Evolutionary conservation across 2,797 vertebrate genomes (phyloP).

Genomic region (Lacerta viridis): DNA sequence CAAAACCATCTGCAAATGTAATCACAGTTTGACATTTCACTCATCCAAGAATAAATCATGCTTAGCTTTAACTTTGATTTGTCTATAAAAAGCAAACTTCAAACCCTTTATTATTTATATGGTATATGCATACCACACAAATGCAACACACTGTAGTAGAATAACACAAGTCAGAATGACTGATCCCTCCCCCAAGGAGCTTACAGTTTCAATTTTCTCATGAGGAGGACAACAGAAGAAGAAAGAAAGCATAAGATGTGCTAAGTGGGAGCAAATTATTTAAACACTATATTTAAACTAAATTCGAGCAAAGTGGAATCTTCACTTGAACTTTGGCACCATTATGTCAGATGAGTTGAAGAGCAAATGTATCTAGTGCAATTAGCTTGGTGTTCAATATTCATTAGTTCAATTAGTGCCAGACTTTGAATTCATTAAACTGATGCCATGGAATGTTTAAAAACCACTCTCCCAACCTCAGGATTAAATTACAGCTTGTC

Average conservation of each 20-base stretch:
- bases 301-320: neutral
- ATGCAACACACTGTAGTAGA: neutral
- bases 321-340: neutral
- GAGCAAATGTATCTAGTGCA: neutral
- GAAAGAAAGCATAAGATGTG: neutral
- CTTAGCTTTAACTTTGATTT: neutral
- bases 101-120: neutral
- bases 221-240: neutral
- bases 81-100: neutral
- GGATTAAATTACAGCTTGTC: conserved; percentile 4
- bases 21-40: neutral
- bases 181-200: too few relatives aligned
- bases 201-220: neutral
- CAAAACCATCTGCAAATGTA: neutral
- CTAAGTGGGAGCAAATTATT: neutral
- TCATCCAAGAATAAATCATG: neutral
- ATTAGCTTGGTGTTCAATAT: neutral
- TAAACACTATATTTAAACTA: too few relatives aligned
- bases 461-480: neutral
- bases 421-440: neutral
- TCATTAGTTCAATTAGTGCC: conserved; percentile 16
- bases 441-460: neutral
- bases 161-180: neutral
- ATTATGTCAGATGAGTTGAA: neutral
- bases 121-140: neutral